These are phyloP conservation scores for Schizotus pectinicornis DNA, from an alignment of 2,888 invertebrate genomes.

Conservation along the genomic window DNA sequence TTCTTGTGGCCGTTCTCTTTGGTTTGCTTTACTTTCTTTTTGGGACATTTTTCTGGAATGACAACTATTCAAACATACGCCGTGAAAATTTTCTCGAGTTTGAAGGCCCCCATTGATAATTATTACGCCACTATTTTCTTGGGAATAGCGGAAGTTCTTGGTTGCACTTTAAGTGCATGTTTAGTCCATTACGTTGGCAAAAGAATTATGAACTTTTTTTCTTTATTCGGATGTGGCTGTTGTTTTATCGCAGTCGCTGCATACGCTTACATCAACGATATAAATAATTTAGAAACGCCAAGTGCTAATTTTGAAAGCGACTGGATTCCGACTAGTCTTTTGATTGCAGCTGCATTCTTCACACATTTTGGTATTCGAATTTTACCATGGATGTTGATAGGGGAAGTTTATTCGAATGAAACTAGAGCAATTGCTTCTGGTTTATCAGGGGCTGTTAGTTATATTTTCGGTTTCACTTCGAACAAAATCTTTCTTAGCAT, in stretches of 20 bases:
- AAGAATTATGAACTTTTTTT: constrained; percentile 70
- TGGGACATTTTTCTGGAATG: constrained; percentile 80
- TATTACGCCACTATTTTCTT: constrained; percentile 77
- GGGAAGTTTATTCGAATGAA: constrained; percentile 75
- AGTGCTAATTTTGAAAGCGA: constrained; percentile 12
- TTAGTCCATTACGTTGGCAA: constrained; percentile 78
- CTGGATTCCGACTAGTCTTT: constrained; percentile 73
- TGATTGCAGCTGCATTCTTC: constrained; percentile 72
- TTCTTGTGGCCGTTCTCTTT: constrained; percentile 74
- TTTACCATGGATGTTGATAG: constrained; percentile 81
- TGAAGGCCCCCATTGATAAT: constrained; percentile 76
- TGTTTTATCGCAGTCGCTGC: constrained; percentile 68
- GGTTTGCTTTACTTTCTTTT: constrained; percentile 71
- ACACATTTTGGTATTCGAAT: constrained; percentile 73
- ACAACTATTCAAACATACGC: constrained; percentile 76
- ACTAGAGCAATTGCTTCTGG: constrained; percentile 75
- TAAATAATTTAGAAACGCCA: constrained; percentile 36
- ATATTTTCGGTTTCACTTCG: constrained; percentile 74
- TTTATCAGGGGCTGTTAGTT: constrained; percentile 72
- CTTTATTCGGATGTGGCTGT: constrained; percentile 69
- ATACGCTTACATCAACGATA: constrained; percentile 59
- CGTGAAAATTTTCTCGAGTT: constrained; percentile 73
- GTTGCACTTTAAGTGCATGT: constrained; percentile 69
- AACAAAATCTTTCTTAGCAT: constrained; percentile 75
- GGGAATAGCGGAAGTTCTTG: constrained; percentile 73